Base-by-base conservation (phyloP, 2,797 vertebrate genomes). In the Diglossa cyanea region DNA sequence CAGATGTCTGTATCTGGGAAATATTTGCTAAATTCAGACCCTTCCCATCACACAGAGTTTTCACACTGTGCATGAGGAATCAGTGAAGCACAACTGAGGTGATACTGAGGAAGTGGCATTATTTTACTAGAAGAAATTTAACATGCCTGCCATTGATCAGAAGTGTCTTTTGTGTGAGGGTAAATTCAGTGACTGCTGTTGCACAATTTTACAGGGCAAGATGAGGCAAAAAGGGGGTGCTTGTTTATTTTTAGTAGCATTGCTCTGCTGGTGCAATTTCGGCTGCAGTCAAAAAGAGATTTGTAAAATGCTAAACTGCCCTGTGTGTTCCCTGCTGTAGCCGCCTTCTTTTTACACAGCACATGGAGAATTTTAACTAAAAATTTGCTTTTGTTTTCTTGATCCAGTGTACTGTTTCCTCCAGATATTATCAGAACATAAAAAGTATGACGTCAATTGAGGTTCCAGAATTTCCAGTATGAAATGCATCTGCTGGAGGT, bases 311-410 rank as follows among this genome's bases (percentile, higher is more conserved):
- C 65, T 94, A 87, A 88, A 51, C 83, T 87, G 45, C 61, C 5
- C 45, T 68, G 23, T 76, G 42, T 18, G 3, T 44, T 77, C 68
- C 40, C 19, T 75, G 53, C 58, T 65, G 26, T 28, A 74, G 47
- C 45, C 0, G 4, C 68, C 55, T 79, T 48, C 55, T 82, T 78
- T 93, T 65, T 75, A n/a, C 40, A 33, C 54, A 45, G 47, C 28
- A 25, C 61, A 23, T 2, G 4, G 78, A 94, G 82, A 95, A 91
- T 92, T 94, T 93, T 88, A 95, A 88, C 70, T 50, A 86, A 81
- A 94, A 94, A 87, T 92, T 58, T 75, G 76, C 93, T 88, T 88
- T 92, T 94, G 86, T 92, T 96, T 93, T 80, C 88, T 88, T 88
- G 35, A 60, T 94, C 76, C 74, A 82, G 58, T 65, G 31, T 77